These are phyloP conservation scores for Dryas iulia DNA, from an alignment of 1,140 invertebrate species.

Conservation along the genomic window DNA sequence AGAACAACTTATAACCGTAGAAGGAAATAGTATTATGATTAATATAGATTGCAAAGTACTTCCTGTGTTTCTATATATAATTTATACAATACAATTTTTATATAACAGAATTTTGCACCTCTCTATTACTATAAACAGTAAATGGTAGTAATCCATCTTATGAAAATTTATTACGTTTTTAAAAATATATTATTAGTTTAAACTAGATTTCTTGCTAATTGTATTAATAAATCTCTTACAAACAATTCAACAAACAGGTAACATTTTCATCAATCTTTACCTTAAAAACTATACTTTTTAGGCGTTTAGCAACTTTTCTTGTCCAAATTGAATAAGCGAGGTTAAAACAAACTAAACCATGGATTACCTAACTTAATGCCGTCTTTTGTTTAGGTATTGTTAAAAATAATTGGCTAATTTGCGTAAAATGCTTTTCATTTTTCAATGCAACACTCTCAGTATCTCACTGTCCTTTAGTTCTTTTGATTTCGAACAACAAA, in stretches of 20 bases:
- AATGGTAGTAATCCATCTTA: too few relatives aligned
- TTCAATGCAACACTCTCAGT: not conserved
- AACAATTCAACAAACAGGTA: too few relatives aligned
- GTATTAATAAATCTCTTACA: not conserved
- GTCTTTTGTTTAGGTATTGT: not conserved
- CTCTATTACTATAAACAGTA: too few relatives aligned
- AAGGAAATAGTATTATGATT: too few relatives aligned
- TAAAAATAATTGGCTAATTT: not conserved
- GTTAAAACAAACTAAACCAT: not conserved
- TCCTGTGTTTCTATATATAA: too few relatives aligned
- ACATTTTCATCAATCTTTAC: not conserved
- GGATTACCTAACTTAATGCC: conserved; percentile 2
- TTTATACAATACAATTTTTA: too few relatives aligned
- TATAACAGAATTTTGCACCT: too few relatives aligned
- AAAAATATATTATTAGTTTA: too few relatives aligned
- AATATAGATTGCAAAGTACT: too few relatives aligned
- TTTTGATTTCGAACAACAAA: not conserved
- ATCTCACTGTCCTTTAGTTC: not conserved
- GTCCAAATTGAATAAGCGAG: not conserved
- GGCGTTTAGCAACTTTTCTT: not conserved
- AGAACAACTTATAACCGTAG: too few relatives aligned
- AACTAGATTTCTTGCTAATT: too few relatives aligned
- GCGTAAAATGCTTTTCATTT: not conserved
- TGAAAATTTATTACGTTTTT: too few relatives aligned
- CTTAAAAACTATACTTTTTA: not conserved